Evolutionary conservation across 2,888 invertebrate species (phyloP).

Genomic region (Parnassius orleans): DNA sequence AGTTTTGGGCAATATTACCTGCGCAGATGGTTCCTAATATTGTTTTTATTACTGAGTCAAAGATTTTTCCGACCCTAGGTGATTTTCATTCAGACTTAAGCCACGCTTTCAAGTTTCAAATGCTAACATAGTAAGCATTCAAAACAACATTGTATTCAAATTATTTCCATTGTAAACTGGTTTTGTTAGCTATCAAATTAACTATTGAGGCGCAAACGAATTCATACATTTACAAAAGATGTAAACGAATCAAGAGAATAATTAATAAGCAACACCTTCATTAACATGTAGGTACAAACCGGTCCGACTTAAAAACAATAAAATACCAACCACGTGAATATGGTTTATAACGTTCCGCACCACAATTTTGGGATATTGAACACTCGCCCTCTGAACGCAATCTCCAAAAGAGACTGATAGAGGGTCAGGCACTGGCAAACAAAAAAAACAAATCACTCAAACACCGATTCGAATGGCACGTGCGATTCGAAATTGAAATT

Average conservation of each 20-base stretch:
- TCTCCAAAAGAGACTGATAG: conserved; percentile 42
- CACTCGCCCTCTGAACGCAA: conserved; percentile 31
- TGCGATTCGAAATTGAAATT: conserved; percentile 38
- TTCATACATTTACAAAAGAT: too few relatives aligned
- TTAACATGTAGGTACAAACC: conserved; percentile 12
- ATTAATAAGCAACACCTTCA: conserved; percentile 2
- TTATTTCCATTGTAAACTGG: not conserved
- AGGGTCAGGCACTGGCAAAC: conserved; percentile 34
- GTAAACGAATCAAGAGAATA: conserved; percentile 3
- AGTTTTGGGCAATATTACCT: not conserved
- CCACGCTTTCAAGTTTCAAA: too few relatives aligned
- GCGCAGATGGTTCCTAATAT: not conserved
- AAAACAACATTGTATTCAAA: not conserved
- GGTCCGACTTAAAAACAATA: conserved; percentile 25
- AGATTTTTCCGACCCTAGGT: not conserved
- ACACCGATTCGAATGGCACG: conserved; percentile 30
- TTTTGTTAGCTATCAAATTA: not conserved
- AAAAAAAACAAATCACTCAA: conserved; percentile 25
- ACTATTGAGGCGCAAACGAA: not conserved
- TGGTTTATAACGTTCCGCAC: conserved; percentile 22
- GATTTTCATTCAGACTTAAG: not conserved
- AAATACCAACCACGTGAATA: conserved; percentile 21
- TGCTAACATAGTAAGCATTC: too few relatives aligned
- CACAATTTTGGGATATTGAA: conserved; percentile 28
- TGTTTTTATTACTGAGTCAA: not conserved